phyloP scores from a whole-genome alignment of 1,140 invertebrate genomes.

The Pseudomyrmex concolor region DNA sequence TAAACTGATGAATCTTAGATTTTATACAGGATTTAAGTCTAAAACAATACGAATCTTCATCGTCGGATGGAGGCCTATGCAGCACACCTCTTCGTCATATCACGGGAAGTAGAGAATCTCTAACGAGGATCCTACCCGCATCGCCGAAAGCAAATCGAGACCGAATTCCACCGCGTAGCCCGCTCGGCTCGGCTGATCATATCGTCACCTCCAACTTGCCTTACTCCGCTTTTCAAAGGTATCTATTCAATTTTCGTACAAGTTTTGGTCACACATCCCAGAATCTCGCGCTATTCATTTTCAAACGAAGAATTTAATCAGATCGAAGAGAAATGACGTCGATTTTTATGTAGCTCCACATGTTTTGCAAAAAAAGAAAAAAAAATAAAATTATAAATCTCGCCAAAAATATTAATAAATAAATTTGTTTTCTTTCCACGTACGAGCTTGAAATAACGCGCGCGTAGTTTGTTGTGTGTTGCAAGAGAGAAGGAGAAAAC shows the following conservation, averaged over 20 bases:
- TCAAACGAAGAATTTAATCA: not conserved
- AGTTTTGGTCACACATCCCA: too few relatives aligned
- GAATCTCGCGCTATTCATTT: not conserved
- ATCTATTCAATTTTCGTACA: conserved; percentile 1
- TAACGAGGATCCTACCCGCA: conserved; percentile 80
- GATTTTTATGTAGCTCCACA: too few relatives aligned
- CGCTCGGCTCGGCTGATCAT: conserved; percentile 80
- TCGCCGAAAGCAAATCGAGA: conserved; percentile 81
- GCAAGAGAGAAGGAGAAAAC: conserved; percentile 85
- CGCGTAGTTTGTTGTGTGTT: conserved; percentile 80
- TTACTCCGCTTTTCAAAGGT: conserved; percentile 84
- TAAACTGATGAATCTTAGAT: not conserved
- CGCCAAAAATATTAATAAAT: too few relatives aligned
- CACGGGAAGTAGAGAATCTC: conserved; percentile 82
- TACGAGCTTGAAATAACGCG: conserved; percentile 1
- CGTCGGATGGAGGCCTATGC: conserved; percentile 80
- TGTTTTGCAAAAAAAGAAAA: too few relatives aligned
- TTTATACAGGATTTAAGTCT: conserved; percentile 80
- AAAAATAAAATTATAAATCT: too few relatives aligned
- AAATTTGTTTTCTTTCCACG: not conserved
- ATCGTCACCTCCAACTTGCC: conserved; percentile 80
- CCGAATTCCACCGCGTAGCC: conserved; percentile 80
- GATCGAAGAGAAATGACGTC: too few relatives aligned
- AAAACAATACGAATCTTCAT: conserved; percentile 82
- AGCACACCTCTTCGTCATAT: conserved; percentile 78